Conservation (phyloP, 1,140 invertebrate species). For the Bombus impatiens region DNA sequence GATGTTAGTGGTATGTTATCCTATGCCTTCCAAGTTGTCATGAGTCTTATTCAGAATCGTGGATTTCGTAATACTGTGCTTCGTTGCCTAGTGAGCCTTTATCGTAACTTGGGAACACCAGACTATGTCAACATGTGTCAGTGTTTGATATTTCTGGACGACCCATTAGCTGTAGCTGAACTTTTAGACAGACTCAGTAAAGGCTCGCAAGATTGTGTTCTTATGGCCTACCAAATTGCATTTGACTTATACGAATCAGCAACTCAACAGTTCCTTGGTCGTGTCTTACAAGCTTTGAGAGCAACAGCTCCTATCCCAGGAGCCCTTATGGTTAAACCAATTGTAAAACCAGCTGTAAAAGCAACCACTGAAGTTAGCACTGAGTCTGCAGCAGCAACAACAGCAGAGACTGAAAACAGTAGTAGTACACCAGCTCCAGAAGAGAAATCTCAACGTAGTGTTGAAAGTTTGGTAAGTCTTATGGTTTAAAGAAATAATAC, state of each 20-base stretch:
- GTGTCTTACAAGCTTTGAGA: conserved; percentile 92
- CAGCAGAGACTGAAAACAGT: conserved; percentile 64
- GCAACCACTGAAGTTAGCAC: conserved; percentile 61
- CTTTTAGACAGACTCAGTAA: conserved; percentile 94
- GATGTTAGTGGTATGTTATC: conserved; percentile 95
- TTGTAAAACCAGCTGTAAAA: conserved; percentile 86
- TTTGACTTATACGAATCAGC: conserved; percentile 99
- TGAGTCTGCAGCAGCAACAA: conserved; percentile 26
- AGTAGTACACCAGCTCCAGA: conserved; percentile 71
- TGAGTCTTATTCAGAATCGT: conserved; percentile 97
- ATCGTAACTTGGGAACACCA: conserved; percentile 92
- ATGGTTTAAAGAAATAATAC: conserved; percentile 64
- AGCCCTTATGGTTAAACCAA: conserved; percentile 85
- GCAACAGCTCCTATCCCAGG: conserved; percentile 93
- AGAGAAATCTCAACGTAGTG: conserved; percentile 79
- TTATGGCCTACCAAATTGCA: conserved; percentile 99
- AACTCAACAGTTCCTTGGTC: conserved; percentile 97
- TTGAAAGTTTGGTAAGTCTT: conserved; percentile 81
- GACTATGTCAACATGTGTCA: conserved; percentile 99
- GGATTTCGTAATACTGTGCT: conserved; percentile 95
- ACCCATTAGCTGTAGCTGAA: conserved; percentile 94
- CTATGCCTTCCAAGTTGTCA: conserved; percentile 97
- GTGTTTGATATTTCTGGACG: conserved; percentile 97
- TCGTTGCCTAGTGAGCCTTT: conserved; percentile 93
- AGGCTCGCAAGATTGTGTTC: conserved; percentile 86